Base-by-base conservation (phyloP, 2,113 vertebrate species). In the Pseudorhombus dupliciocellatus region DNA sequence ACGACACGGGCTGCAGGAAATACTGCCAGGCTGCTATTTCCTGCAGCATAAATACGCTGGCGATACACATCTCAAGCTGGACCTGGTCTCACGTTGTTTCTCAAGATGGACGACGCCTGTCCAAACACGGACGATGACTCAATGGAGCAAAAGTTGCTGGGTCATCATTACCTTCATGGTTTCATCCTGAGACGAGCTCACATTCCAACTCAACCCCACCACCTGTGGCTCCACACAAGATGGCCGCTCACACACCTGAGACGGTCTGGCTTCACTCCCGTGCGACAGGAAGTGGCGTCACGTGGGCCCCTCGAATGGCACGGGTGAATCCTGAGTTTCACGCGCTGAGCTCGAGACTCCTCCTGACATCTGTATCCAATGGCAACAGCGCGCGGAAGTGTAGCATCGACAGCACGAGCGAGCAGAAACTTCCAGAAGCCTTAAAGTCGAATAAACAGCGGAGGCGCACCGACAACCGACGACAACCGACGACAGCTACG, bases 341-440 rank as follows among this genome's bases (percentile, higher is more conserved):
- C 7, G 20, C 8, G 46, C 2, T 40, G 2, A 40, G 1, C 37
- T 40, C 34, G 16, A 1, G 1, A 46, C 14, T 8, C 37, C 18
- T 46, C 42, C 42, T 5, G 42, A 18, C 42, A 46, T 20, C 14
- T 46, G 42, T 46, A 46, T 18, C 42, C 42, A 46, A 46, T 18
- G 42, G 42, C 42, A 46, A 46, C 42, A 7, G 42, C 8, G 46
- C 1, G 18, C n/a, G 46, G 46, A 50, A 1, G 20, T 7, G 46
- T 21, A 3, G 5, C 8, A n/a, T 1, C 46, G n/a, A n/a, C 46
- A n/a, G 20, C 6, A 1, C 20, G 10, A 21, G 3, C 3, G 6
- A 37, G 50, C 71, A 21, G 70, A 84, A 87, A 83, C 55, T 80
- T 75, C 79, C 5, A 48, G 76, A 80, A 75, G 20, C 25, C 48